phyloP scores from a whole-genome alignment of 2,113 vertebrate species.

The Saimiri boliviensis region DNA sequence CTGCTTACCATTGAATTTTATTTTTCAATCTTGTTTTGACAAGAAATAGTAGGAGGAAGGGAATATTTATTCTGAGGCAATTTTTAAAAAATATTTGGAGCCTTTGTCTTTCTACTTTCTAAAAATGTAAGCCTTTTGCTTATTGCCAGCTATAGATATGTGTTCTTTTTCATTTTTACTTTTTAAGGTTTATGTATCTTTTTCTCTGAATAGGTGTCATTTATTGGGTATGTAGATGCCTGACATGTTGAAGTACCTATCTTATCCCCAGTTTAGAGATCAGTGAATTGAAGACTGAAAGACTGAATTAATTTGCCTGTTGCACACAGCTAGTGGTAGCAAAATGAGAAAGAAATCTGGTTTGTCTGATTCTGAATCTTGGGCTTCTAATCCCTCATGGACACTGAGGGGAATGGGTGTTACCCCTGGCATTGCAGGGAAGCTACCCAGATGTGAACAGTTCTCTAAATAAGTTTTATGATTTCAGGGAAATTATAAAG shows the following conservation, averaged over 20 bases:
- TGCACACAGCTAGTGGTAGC: neutral
- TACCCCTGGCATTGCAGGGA: neutral
- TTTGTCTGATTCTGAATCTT: neutral
- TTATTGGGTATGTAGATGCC: neutral
- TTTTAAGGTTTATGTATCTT: neutral
- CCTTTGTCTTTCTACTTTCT: neutral
- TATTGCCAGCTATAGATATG: neutral
- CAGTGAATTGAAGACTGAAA: neutral
- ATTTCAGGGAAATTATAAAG: conserved; percentile 42
- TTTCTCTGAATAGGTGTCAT: neutral
- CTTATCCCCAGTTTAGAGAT: neutral
- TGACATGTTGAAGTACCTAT: neutral
- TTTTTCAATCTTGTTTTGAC: conserved; percentile 30
- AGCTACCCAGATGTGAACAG: neutral
- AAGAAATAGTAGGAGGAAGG: neutral
- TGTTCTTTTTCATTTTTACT: neutral
- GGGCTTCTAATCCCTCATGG: neutral
- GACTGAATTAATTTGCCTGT: neutral
- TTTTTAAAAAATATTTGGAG: neutral
- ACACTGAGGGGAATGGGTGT: neutral
- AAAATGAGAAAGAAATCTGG: no score
- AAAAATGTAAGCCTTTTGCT: neutral
- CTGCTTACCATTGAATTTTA: neutral
- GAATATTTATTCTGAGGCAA: neutral
- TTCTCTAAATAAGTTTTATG: neutral